Evolutionary conservation across 1,140 invertebrate species (phyloP).

Genomic region (Megathymus violae): DNA sequence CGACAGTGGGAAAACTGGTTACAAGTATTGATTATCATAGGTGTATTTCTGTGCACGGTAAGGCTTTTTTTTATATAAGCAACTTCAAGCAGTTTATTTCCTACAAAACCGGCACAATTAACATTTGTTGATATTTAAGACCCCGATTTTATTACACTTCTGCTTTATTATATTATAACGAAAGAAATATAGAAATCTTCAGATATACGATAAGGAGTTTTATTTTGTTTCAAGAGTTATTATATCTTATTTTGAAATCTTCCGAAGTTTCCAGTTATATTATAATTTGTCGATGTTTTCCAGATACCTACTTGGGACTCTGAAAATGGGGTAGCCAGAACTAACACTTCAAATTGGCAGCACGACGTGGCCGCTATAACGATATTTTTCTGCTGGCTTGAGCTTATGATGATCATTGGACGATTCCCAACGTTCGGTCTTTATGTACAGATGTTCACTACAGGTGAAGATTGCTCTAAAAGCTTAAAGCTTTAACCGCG

Average conservation of each 20-base stretch:
- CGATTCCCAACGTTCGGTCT: conserved; percentile 93
- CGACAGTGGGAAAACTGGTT: conserved; percentile 93
- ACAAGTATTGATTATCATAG: conserved; percentile 90
- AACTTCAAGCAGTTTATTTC: too few relatives aligned
- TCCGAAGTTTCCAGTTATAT: not conserved
- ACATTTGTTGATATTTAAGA: too few relatives aligned
- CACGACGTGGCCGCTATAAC: conserved; percentile 91
- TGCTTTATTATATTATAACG: too few relatives aligned
- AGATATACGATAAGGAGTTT: too few relatives aligned
- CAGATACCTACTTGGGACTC: conserved; percentile 72
- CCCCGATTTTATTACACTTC: too few relatives aligned
- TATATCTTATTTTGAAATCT: not conserved
- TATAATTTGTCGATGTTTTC: conserved; percentile 25
- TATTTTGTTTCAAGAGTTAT: too few relatives aligned
- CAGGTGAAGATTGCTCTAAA: conserved; percentile 81
- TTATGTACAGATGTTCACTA: conserved; percentile 94
- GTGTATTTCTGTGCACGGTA: conserved; percentile 86
- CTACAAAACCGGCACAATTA: too few relatives aligned
- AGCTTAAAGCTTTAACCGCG: too few relatives aligned
- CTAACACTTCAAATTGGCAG: conserved; percentile 86
- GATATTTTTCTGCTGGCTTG: conserved; percentile 90
- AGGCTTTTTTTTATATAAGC: too few relatives aligned
- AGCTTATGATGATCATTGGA: conserved; percentile 92
- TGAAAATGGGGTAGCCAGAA: conserved; percentile 57
- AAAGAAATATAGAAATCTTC: too few relatives aligned